Base-by-base conservation (phyloP, 2,113 vertebrate species). In the Festucalex cinctus region DNA sequence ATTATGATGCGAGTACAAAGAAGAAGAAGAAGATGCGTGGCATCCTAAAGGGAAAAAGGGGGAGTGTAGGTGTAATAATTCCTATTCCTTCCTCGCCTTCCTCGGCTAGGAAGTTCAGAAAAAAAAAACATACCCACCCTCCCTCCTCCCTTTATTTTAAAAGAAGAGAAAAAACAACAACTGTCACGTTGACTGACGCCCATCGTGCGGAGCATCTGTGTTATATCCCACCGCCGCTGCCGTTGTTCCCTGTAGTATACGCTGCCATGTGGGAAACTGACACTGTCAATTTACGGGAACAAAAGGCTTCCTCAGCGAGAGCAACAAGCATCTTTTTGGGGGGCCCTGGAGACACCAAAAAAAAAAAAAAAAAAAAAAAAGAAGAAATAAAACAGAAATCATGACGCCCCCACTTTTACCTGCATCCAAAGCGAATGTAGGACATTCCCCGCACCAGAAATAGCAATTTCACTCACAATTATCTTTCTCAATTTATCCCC, bases 201-300 rank as follows among this genome's bases (percentile, higher is more conserved):
- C 79, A 88, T 90, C 75, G 70, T 66, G 72, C 83, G 77, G 67
- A 85, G 83, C 80, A 72, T 82, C 60, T 73, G 80, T 75, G 81
- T 83, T 88, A 32, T 17, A 57, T 57, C 88, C 54, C 54, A 32
- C 16, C 16, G 54, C 28, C 24, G 22, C 86, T 85, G 85, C 88
- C 73, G 74, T 78, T 77, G 85, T 70, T 90, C 85, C 85, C 90
- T 62, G 74, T 78, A 86, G 89, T 88, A 88, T 86, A 80, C 83
- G 79, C 75, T 78, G 83, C 82, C 86, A 84, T 69, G 86, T 90
- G 89, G 86, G 87, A 91, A 88, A 78, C 88, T 90, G 91, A 89
- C 89, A 84, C 51, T 87, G 86, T 91, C 86, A 89, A 91, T 92
- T 92, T 90, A 90, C 87, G 84, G 91, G 81, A 91, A 92, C 90